These are phyloP conservation scores for Fulmarus glacialis DNA, from an alignment of 2,113 vertebrate genomes.

Conservation along the genomic window DNA sequence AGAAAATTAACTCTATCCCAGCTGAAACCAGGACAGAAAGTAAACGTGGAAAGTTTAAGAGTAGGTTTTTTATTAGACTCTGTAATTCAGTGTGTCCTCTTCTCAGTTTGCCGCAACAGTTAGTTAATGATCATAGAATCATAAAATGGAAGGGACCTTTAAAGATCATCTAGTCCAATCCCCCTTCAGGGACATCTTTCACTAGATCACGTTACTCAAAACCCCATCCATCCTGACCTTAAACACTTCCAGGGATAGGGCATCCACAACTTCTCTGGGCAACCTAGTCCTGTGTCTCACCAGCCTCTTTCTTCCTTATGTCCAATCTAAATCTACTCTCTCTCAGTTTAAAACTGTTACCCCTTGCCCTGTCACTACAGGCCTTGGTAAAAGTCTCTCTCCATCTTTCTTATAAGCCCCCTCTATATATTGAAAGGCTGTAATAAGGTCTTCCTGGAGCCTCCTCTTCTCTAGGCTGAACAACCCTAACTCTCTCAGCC, in stretches of 20 bases:
- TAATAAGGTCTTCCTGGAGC: not conserved
- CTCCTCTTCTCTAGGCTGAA: not conserved
- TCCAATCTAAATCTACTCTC: not conserved
- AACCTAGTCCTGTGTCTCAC: not conserved
- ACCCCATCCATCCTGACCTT: not conserved
- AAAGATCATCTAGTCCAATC: not conserved
- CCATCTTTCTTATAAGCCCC: not conserved
- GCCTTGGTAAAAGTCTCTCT: not conserved
- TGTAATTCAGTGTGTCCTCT: not conserved
- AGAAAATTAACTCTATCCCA: too few species aligned
- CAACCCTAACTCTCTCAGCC: fast-evolving
- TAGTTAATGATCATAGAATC: not conserved
- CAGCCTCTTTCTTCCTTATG: not conserved
- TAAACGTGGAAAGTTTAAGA: not conserved
- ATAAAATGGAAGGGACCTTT: not conserved
- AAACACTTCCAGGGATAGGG: not conserved
- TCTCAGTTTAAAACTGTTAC: not conserved
- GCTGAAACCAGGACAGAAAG: not conserved
- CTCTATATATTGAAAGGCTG: not conserved
- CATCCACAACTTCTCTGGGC: not conserved
- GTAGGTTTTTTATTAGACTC: not conserved
- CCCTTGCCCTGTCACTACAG: not conserved
- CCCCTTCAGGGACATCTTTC: too few species aligned
- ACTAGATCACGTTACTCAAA: not conserved
- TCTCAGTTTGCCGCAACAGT: not conserved